Conservation (phyloP, 2,888 invertebrate species). For the Brassicogethes aeneus region DNA sequence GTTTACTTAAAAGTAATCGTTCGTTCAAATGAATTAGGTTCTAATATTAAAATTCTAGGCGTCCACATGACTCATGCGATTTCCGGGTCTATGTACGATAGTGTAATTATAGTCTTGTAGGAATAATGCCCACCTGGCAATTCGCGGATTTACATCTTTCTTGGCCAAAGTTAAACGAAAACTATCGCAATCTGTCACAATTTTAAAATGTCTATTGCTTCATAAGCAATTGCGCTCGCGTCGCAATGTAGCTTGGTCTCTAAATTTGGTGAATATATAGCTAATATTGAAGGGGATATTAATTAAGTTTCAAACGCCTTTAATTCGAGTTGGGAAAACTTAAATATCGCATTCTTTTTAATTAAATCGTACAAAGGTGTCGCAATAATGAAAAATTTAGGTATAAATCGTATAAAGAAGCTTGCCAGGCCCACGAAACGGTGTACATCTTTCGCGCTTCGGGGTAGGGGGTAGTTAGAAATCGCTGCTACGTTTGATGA, state of each 20-base stretch:
- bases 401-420: background rate
- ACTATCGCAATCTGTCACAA: too few relatives aligned
- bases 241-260: too few relatives aligned
- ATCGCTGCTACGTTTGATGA: too few relatives aligned
- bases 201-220: background rate
- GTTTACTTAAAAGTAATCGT: background rate
- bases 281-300: background rate
- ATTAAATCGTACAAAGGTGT: background rate
- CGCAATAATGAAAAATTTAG: background rate
- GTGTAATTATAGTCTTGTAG: background rate
- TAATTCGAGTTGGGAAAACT: background rate
- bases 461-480: too few relatives aligned
- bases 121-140: background rate
- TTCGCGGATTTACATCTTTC: background rate
- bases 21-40: conserved; percentile 3
- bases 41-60: conserved; percentile 1
- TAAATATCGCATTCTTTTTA: too few relatives aligned
- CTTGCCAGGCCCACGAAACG: too few relatives aligned
- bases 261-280: too few relatives aligned
- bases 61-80: conserved; percentile 1
- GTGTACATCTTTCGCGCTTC: too few relatives aligned
- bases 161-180: background rate
- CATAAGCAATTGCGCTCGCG: background rate
- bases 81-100: background rate
- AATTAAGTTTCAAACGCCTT: background rate